Evolutionary conservation across 1,140 invertebrate species (phyloP).

Genomic region (Parapsyche elsis): DNA sequence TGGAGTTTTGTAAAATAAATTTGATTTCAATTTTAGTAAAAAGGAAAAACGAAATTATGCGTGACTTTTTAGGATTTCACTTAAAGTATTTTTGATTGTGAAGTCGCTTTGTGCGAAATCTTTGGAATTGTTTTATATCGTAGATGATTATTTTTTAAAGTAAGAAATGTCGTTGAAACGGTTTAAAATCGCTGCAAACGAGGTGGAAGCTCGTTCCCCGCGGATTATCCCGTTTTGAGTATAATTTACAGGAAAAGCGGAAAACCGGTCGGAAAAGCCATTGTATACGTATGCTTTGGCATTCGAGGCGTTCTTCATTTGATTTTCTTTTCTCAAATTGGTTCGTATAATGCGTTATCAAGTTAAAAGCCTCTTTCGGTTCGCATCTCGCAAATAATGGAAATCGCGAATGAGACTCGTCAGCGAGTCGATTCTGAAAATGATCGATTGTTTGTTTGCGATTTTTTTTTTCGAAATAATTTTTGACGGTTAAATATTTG

Average conservation of each 20-base stretch:
- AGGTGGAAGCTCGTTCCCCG: constrained; percentile 1
- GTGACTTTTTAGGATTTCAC: no score
- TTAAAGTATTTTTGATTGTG: no score
- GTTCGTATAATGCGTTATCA: constrained; percentile 8
- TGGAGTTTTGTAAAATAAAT: no score
- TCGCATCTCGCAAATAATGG: not conserved
- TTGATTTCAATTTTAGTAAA: no score
- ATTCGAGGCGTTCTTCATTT: not conserved
- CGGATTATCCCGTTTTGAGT: constrained; percentile 36
- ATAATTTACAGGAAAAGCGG: constrained; percentile 41
- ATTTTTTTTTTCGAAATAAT: not conserved
- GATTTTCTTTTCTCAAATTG: not conserved
- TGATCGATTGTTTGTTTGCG: not conserved
- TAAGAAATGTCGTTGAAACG: not conserved
- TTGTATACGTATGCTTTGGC: not conserved
- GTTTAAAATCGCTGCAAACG: not conserved
- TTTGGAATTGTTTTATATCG: no score
- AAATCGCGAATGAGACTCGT: not conserved
- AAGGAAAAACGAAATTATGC: no score
- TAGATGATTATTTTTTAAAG: no score
- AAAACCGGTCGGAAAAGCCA: constrained; percentile 3
- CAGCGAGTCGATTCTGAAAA: not conserved
- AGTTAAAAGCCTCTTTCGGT: not conserved
- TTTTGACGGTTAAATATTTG: no score
- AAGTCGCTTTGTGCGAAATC: no score